These are phyloP conservation scores for Indicator maculatus DNA, from an alignment of 2,113 vertebrate genomes.

Conservation along the genomic window DNA sequence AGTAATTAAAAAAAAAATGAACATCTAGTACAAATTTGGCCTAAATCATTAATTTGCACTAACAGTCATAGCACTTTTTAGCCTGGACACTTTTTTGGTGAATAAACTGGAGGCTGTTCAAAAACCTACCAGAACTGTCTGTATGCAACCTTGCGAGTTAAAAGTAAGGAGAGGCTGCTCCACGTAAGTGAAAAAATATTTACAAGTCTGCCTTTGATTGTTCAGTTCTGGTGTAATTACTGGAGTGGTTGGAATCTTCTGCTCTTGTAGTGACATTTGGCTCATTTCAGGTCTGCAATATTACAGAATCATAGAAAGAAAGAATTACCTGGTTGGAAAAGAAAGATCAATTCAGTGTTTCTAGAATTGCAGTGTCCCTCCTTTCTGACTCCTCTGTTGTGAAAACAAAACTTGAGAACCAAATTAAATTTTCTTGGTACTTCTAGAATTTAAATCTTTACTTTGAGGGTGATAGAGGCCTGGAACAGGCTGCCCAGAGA, in stretches of 20 bases:
- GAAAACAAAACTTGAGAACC: not conserved
- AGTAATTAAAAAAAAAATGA: not conserved
- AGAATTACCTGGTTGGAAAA: too few species aligned
- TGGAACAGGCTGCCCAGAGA: too few species aligned
- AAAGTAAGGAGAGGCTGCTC: not conserved
- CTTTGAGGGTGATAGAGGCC: too few species aligned
- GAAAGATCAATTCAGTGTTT: not conserved
- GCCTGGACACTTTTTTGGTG: not conserved
- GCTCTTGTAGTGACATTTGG: not conserved
- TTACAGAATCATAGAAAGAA: not conserved
- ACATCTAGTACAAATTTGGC: not conserved
- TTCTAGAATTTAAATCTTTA: not conserved
- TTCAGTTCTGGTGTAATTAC: not conserved
- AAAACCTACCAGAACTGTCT: not conserved
- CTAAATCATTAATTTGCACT: not conserved
- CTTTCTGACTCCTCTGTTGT: not conserved
- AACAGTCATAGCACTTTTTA: not conserved
- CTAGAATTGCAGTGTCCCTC: not conserved
- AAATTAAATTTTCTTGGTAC: not conserved
- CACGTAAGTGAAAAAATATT: not conserved
- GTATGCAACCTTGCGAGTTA: not conserved
- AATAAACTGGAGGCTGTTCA: not conserved
- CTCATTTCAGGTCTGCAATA: not conserved
- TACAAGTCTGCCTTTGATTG: not conserved
- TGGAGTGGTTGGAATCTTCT: not conserved